These are phyloP conservation scores for Channa striata DNA, from an alignment of 2,797 vertebrate genomes.

Conservation along the genomic window DNA sequence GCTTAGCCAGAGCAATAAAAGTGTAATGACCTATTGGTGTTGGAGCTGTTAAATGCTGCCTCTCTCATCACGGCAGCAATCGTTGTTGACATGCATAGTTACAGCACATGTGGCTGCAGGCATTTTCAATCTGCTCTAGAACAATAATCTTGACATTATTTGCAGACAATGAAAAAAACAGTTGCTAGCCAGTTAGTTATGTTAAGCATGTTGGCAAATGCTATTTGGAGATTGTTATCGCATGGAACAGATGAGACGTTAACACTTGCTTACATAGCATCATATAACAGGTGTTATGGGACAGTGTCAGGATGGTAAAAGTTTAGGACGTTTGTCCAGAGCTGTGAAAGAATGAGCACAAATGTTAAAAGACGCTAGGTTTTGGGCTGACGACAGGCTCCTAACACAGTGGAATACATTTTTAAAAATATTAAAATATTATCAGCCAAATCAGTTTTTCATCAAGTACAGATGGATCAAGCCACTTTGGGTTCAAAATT, in stretches of 20 bases:
- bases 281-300: slow-evolving; percentile 45
- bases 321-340: slow-evolving; percentile 5
- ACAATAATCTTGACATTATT: slow-evolving; percentile 49
- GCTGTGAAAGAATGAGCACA: slow-evolving; percentile 12
- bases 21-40: slow-evolving; percentile 34
- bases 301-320: slow-evolving; percentile 16
- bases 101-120: slow-evolving; percentile 21
- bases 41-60: slow-evolving; percentile 41
- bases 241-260: slow-evolving; percentile 52
- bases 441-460: not conserved
- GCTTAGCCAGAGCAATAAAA: slow-evolving; percentile 49
- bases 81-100: slow-evolving; percentile 7
- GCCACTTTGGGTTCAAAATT: not conserved
- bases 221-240: slow-evolving; percentile 45
- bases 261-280: slow-evolving; percentile 47
- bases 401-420: no score
- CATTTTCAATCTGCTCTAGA: slow-evolving; percentile 8
- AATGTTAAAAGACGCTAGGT: not conserved
- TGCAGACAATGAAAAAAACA: slow-evolving; percentile 46
- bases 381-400: not conserved
- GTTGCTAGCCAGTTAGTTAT: slow-evolving; percentile 28
- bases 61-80: slow-evolving; percentile 40
- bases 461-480: not conserved
- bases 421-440: no score
- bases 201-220: slow-evolving; percentile 54